phyloP scores from a whole-genome alignment of 2,888 invertebrate species.

The Tiphia femorata region DNA sequence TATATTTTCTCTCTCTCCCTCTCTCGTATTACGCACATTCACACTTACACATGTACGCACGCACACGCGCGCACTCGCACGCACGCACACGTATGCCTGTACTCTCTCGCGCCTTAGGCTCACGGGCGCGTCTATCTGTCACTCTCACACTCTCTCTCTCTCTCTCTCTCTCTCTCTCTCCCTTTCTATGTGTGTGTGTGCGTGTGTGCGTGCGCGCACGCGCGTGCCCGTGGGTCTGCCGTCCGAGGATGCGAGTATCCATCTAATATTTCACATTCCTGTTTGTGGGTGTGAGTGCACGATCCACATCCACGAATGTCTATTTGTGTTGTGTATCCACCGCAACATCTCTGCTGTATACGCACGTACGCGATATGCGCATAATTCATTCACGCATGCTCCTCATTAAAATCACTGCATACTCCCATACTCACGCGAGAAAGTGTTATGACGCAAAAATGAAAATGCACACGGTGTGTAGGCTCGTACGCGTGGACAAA shows the following conservation, averaged over 20 bases:
- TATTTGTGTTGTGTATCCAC: too few species aligned
- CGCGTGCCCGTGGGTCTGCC: background rate
- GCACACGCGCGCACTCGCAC: conserved; percentile 12
- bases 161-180: conserved; percentile 10
- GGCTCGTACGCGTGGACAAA: conserved; percentile 13
- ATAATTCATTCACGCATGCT: too few species aligned
- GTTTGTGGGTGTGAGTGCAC: too few species aligned
- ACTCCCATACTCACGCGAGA: too few species aligned
- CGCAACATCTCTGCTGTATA: too few species aligned
- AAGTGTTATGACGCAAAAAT: background rate
- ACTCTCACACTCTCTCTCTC: conserved; percentile 10
- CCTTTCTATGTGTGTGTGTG: too few species aligned
- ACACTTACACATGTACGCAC: conserved; percentile 5
- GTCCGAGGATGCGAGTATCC: background rate
- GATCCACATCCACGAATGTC: too few species aligned
- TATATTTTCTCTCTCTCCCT: background rate
- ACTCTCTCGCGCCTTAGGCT: conserved; percentile 1
- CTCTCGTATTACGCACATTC: conserved; percentile 8
- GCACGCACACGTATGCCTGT: conserved; percentile 7
- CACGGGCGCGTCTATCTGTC: conserved; percentile 11
- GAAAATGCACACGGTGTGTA: conserved; percentile 10
- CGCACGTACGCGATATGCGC: background rate
- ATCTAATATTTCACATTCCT: too few species aligned
- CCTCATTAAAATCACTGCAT: too few species aligned
- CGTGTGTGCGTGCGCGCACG: conserved; percentile 11